Conservation (phyloP, 1,140 invertebrate genomes). For the Drosophila takahashii region DNA sequence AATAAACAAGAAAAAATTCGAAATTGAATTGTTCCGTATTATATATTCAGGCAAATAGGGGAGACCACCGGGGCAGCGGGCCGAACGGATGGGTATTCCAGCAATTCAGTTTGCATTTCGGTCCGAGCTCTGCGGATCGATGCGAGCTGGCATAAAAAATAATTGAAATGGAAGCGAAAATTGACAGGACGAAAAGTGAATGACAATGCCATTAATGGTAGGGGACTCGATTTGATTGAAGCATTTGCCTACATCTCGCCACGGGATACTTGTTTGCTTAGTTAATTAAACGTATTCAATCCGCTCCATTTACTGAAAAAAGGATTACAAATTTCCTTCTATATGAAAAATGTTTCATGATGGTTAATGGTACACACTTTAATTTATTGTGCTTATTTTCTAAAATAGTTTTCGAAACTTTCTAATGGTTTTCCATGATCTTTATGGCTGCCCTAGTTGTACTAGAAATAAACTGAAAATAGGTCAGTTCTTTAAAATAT, state of each 20-base stretch:
- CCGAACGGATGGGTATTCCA: background rate
- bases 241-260: background rate
- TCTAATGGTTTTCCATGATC: background rate
- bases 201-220: constrained; percentile 39
- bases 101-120: constrained; percentile 23
- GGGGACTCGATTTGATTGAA: constrained; percentile 16
- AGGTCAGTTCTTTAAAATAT: constrained; percentile 4
- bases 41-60: constrained; percentile 35
- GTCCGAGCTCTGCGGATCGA: constrained; percentile 15
- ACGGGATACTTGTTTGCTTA: constrained; percentile 23
- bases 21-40: constrained; percentile 57
- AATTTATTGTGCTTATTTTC: background rate
- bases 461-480: constrained; percentile 13
- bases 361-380: background rate
- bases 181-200: constrained; percentile 40
- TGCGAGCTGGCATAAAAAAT: constrained; percentile 35
- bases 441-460: background rate
- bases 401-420: background rate
- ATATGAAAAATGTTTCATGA: background rate
- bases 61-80: background rate
- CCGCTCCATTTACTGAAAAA: background rate
- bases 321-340: background rate
- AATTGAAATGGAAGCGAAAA: constrained; percentile 46
- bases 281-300: constrained; percentile 19
- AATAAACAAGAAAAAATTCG: constrained; percentile 42